A percentile compares a stretch with the other conserved stretches of the same genome.
phyloP scores from a whole-genome alignment of 2,113 vertebrate species.

The Neodontobutis hainanensis region DNA sequence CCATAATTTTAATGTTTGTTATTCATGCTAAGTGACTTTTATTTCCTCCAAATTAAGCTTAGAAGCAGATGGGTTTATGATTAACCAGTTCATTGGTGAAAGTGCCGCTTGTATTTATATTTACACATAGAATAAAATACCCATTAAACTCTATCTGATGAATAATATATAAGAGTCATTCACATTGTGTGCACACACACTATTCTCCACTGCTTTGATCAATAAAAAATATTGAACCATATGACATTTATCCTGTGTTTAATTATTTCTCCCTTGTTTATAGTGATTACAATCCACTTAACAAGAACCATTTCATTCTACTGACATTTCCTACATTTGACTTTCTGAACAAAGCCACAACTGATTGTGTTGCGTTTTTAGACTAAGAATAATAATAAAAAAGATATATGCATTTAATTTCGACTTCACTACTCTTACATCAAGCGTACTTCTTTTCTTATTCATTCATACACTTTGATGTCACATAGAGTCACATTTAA shows the following conservation, averaged over 20 bases:
- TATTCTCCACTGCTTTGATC: not conserved
- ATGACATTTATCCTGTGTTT: slow-evolving; percentile 1
- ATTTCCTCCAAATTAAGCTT: slow-evolving; percentile 1
- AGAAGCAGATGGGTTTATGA: not conserved
- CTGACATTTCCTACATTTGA: not conserved
- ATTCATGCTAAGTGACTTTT: slow-evolving; percentile 16
- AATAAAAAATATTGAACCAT: slow-evolving; percentile 1
- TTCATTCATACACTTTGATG: not conserved
- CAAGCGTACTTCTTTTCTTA: not conserved
- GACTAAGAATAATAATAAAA: too few species aligned
- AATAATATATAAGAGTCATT: not conserved
- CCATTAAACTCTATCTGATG: slow-evolving; percentile 1
- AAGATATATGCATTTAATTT: too few species aligned
- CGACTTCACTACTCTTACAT: not conserved
- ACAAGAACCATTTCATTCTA: not conserved
- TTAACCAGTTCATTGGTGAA: not conserved
- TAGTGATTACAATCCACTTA: not conserved
- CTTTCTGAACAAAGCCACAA: not conserved
- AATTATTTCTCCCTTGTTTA: not conserved
- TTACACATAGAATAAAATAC: not conserved
- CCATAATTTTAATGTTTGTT: slow-evolving; percentile 9
- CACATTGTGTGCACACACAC: not conserved
- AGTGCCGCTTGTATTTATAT: not conserved
- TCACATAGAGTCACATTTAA: not conserved
- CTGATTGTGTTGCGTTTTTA: not conserved